These are phyloP conservation scores for Cabera pusaria DNA, from an alignment of 2,888 invertebrate genomes.

Conservation along the genomic window DNA sequence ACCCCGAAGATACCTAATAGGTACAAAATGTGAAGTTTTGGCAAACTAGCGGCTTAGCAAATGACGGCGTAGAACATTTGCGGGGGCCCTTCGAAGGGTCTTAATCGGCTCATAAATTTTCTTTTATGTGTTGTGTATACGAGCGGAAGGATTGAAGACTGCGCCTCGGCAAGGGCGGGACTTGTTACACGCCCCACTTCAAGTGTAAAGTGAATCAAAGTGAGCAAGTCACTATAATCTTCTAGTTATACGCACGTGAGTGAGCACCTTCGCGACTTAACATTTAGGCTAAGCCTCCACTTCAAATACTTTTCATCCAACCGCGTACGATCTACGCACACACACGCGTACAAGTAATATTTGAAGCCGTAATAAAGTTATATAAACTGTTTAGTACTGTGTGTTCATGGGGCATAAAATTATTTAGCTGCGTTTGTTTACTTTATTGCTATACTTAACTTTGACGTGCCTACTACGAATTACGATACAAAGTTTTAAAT, in stretches of 20 bases:
- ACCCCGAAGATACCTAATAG: conserved; percentile 29
- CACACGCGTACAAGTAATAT: not conserved
- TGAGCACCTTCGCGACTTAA: too few species aligned
- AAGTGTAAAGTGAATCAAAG: conserved; percentile 20
- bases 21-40: conserved; percentile 44
- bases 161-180: conserved; percentile 28
- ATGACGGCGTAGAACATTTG: conserved; percentile 63
- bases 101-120: conserved; percentile 71
- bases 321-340: too few species aligned
- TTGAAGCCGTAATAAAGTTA: conserved; percentile 1
- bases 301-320: too few species aligned
- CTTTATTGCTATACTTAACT: too few species aligned
- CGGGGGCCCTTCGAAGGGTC: conserved; percentile 62
- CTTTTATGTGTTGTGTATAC: conserved; percentile 62
- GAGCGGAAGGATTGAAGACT: conserved; percentile 39
- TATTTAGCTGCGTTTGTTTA: not conserved
- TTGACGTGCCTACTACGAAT: too few species aligned
- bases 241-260: conserved; percentile 9
- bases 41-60: conserved; percentile 60
- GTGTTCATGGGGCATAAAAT: conserved; percentile 1
- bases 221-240: conserved; percentile 19
- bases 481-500: too few species aligned
- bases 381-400: conserved; percentile 1
- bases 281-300: too few species aligned
- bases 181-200: conserved; percentile 22